A percentile compares a stretch with the other conserved stretches of the same genome.
phyloP scores from a whole-genome alignment of 2,888 invertebrate species.

The Rambutsinella grinnellia region DNA sequence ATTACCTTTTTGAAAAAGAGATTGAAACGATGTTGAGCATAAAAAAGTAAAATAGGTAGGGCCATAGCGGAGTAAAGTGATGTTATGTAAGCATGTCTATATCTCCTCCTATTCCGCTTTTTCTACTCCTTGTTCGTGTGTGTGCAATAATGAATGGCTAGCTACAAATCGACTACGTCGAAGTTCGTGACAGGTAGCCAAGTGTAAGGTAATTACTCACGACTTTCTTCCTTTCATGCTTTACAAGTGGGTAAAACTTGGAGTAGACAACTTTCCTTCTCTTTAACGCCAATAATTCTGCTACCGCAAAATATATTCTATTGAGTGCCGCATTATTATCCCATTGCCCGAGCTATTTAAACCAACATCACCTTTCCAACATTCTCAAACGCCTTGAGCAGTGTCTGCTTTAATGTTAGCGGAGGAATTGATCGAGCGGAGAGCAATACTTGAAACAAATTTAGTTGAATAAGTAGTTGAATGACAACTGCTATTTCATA shows the following conservation, averaged over 20 bases:
- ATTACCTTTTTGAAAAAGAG: neutral
- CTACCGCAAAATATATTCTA: neutral
- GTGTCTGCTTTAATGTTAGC: no score
- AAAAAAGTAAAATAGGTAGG: neutral
- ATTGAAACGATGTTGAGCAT: neutral
- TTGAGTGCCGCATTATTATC: no score
- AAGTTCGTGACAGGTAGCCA: slow-evolving; percentile 56
- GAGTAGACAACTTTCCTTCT: neutral
- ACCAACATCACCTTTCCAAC: no score
- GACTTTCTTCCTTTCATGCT: slow-evolving; percentile 28
- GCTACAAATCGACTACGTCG: slow-evolving; percentile 8
- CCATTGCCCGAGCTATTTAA: no score
- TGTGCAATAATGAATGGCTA: slow-evolving; percentile 12
- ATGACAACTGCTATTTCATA: neutral
- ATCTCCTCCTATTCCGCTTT: no score
- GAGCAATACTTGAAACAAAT: neutral
- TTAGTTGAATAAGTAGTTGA: neutral
- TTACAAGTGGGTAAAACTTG: neutral
- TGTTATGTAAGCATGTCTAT: neutral
- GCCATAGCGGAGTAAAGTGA: neutral
- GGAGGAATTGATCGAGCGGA: no score
- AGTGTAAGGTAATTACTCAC: slow-evolving; percentile 58
- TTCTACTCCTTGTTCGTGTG: neutral
- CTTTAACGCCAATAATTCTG: neutral
- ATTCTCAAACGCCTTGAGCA: no score